Percentiles rank a stretch among this genome's conserved stretches.
Conservation (phyloP, 2,888 invertebrate species). For the Parelbella ahira region DNA sequence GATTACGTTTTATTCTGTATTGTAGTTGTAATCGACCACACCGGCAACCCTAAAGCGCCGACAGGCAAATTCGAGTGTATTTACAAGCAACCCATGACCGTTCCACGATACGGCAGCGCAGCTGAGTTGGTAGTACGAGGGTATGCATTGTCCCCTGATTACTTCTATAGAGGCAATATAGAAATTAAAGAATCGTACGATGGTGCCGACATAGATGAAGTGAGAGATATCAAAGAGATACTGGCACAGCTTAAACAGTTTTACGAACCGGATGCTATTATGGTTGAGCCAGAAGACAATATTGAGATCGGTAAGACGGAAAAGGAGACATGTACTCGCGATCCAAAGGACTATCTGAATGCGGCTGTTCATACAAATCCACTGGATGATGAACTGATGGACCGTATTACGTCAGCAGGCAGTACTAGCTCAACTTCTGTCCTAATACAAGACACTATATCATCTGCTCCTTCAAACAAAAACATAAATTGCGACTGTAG, state of each 20-base stretch:
- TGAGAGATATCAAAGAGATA: slow-evolving; percentile 41
- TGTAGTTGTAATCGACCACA: slow-evolving; percentile 78
- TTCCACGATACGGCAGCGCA: slow-evolving; percentile 44
- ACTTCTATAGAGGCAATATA: slow-evolving; percentile 58
- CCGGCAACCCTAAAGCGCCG: slow-evolving; percentile 52
- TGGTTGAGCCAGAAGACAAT: slow-evolving; percentile 44
- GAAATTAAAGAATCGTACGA: slow-evolving; percentile 42
- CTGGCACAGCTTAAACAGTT: slow-evolving; percentile 45
- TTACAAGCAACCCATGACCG: slow-evolving; percentile 61
- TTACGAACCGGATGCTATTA: slow-evolving; percentile 43
- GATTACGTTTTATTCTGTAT: no score
- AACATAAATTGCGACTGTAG: slow-evolving; percentile 26
- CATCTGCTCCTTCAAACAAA: slow-evolving; percentile 18
- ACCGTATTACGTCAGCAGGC: slow-evolving; percentile 37
- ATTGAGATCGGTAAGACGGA: slow-evolving; percentile 23
- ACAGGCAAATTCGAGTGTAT: slow-evolving; percentile 83
- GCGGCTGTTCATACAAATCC: slow-evolving; percentile 42
- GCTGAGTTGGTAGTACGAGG: slow-evolving; percentile 54
- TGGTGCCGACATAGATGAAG: slow-evolving; percentile 41
- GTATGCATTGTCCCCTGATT: slow-evolving; percentile 46
- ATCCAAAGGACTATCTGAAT: slow-evolving; percentile 41
- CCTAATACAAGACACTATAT: slow-evolving; percentile 15
- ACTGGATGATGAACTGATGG: slow-evolving; percentile 40
- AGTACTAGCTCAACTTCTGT: slow-evolving; percentile 27
- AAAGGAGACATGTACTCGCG: slow-evolving; percentile 32